Percentiles rank a stretch among this genome's conserved stretches.
Evolutionary conservation across 2,113 vertebrate genomes (phyloP).

Genomic region (Rattus norvegicus): DNA sequence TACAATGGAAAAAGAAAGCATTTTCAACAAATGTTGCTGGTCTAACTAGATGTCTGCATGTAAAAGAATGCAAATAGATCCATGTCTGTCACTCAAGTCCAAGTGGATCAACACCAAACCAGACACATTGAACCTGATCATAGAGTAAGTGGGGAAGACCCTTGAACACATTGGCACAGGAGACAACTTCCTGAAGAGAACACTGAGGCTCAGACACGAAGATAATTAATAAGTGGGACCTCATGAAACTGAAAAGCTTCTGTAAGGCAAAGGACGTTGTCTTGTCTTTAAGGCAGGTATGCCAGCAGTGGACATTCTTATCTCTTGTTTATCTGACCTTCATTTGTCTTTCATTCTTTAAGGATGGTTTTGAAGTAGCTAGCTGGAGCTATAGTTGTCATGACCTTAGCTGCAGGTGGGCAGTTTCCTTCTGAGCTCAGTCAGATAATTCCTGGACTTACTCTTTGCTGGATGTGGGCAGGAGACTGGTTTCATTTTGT

Average conservation of each 20-base stretch:
- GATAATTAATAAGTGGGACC: neutral
- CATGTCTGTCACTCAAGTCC: neutral
- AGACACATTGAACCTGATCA: neutral
- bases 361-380: neutral
- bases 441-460: fast-evolving
- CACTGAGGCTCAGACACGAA: neutral
- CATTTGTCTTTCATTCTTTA: neutral
- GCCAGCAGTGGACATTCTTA: neutral
- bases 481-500: neutral
- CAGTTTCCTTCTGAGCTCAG: neutral
- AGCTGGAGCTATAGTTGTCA: neutral
- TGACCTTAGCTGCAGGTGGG: neutral
- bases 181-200: neutral
- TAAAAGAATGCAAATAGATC: no score
- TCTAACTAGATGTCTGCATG: no score
- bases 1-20: no score
- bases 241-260: neutral
- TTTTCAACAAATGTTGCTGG: no score
- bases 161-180: neutral
- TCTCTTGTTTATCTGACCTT: neutral
- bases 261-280: neutral
- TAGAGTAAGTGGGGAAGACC: neutral
- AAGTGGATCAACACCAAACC: neutral
- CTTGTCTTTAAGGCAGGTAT: neutral
- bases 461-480: neutral